Evolutionary conservation across 2,888 invertebrate genomes (phyloP), one percentile per base, ranked within the genome.

Genomic region (Platycnemis pennipes): DNA sequence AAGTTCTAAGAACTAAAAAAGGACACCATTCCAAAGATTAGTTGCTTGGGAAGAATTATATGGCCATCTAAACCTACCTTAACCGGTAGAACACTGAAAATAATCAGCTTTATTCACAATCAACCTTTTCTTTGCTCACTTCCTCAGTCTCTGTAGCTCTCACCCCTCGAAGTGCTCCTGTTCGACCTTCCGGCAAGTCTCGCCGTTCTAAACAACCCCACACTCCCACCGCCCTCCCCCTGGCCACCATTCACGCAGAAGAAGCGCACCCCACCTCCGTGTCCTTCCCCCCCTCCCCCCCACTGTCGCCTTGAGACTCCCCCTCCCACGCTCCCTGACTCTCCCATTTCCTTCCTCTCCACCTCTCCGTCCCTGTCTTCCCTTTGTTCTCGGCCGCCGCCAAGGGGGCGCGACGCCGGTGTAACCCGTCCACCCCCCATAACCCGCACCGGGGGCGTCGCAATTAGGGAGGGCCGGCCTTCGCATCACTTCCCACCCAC

Each of bases 381-480:
- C 53, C 53, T 89, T 53, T 49, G 63, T 22, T 37, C 31, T 8
- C 89, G 53, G 46, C 49, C 53, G 88, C 31, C 31, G 88, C 49
- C 53, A 53, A 37, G 42, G 56, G 56, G 56, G 53, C 89, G 31
- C 49, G 19, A 19, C n/a, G 56, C 53, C 31, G 16, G 31, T 11
- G 11, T 19, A 26, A 7, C n/a, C 88, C 46, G 26, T 3, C 56
- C 19, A 13, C 16, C 85, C 85, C 44, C 8, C 85, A 37, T 42
- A 37, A 37, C 7, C 2, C 16, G 8, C 13, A 86, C 42, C 13
- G 85, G 5, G 44, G 86, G 42, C 42, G 42, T 86, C 44, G 86
- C 86, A 86, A 86, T 86, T 86, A 86, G 86, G 42, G 77, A n/a
- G 37, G 86, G 42, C 16, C 42, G 26, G 42, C 86, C 44, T 86